These are phyloP conservation scores for Clinocottus analis DNA, from an alignment of 2,113 vertebrate species.

Conservation along the genomic window DNA sequence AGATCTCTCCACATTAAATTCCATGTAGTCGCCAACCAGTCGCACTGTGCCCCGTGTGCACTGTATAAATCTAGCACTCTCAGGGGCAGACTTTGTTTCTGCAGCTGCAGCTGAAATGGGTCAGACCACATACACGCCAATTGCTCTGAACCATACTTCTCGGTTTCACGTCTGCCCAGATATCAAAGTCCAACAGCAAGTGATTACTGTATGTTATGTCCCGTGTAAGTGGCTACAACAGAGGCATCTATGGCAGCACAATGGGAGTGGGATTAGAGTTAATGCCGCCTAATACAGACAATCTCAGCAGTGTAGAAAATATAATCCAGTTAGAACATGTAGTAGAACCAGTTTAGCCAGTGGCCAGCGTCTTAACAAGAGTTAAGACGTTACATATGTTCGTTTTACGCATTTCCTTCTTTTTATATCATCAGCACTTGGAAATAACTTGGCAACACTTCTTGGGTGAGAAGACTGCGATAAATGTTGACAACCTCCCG, in stretches of 20 bases:
- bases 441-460: conserved; percentile 4
- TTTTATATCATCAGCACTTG: conserved; percentile 17
- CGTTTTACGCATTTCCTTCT: conserved; percentile 50
- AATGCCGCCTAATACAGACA: conserved; percentile 68
- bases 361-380: background rate
- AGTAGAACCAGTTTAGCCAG: conserved; percentile 39
- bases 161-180: conserved; percentile 15
- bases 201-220: background rate
- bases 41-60: background rate
- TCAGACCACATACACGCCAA: conserved; percentile 42
- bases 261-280: conserved; percentile 73
- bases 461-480: conserved; percentile 8
- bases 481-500: conserved; percentile 2
- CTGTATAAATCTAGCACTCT: conserved; percentile 10
- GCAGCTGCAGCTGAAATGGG: conserved; percentile 61
- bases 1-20: conserved; percentile 18
- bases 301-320: conserved; percentile 69
- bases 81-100: background rate
- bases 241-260: conserved; percentile 25
- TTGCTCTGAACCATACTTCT: conserved; percentile 25
- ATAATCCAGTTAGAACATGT: conserved; percentile 76
- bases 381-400: conserved; percentile 35
- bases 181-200: conserved; percentile 7
- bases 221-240: background rate
- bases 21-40: background rate